These are phyloP conservation scores for Pygmarrhopalites habei DNA, from an alignment of 1,140 invertebrate species.

Conservation along the genomic window DNA sequence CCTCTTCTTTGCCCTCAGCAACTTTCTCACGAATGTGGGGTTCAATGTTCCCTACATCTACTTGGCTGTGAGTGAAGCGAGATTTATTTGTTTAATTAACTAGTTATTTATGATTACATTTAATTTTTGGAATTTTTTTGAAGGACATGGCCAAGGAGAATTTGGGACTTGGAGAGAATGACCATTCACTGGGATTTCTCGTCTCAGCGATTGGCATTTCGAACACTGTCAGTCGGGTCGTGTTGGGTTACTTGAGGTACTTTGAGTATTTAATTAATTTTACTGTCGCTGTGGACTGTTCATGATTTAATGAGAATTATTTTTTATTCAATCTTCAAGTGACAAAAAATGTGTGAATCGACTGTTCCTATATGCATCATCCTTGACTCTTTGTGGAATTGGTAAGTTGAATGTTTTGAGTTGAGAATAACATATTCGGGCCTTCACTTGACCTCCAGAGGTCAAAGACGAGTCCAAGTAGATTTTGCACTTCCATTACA, in stretches of 20 bases:
- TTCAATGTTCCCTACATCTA: constrained; percentile 92
- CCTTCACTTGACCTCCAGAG: too few relatives aligned
- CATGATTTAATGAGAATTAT: too few relatives aligned
- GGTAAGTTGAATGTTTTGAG: too few relatives aligned
- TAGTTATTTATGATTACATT: neutral
- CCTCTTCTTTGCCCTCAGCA: constrained; percentile 81
- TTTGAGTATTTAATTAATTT: too few relatives aligned
- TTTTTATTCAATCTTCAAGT: constrained; percentile 69
- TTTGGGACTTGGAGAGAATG: constrained; percentile 47
- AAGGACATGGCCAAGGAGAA: constrained; percentile 41
- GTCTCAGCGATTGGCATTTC: constrained; percentile 68
- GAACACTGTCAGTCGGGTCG: constrained; percentile 51
- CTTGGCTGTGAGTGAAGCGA: constrained; percentile 55
- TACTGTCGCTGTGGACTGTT: too few relatives aligned
- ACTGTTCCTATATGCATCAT: constrained; percentile 74
- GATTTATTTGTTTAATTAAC: neutral
- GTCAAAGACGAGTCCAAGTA: too few relatives aligned
- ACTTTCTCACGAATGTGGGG: constrained; percentile 91
- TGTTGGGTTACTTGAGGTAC: constrained; percentile 56
- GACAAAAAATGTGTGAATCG: constrained; percentile 82
- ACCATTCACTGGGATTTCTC: constrained; percentile 55
- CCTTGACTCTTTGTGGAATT: constrained; percentile 72
- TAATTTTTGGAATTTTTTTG: constrained; percentile 3
- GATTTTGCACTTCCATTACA: too few relatives aligned
- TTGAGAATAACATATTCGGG: too few relatives aligned